phyloP scores from a whole-genome alignment of 2,113 vertebrate genomes.

The Brachyistius frenatus region DNA sequence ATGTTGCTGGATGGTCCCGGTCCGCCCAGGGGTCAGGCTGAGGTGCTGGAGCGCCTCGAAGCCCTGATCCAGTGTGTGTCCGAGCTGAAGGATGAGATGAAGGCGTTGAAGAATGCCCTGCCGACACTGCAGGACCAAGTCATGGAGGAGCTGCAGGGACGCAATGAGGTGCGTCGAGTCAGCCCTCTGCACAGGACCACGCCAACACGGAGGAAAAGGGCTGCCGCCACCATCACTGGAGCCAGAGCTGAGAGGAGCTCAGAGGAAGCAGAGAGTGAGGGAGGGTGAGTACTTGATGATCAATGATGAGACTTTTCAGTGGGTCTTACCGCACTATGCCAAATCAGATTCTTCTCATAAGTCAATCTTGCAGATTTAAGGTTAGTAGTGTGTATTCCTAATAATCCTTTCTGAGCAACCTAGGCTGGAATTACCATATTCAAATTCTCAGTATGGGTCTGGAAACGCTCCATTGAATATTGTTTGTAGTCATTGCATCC shows the following conservation, averaged over 20 bases:
- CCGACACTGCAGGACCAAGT: constrained; percentile 89
- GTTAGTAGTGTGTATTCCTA: too few species aligned
- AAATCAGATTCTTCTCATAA: too few species aligned
- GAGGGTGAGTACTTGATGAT: constrained; percentile 88
- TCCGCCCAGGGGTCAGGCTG: constrained; percentile 82
- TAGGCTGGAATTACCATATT: too few species aligned
- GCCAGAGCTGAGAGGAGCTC: constrained; percentile 87
- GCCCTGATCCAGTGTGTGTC: constrained; percentile 89
- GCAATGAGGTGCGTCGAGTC: constrained; percentile 67
- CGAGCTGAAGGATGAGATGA: constrained; percentile 92
- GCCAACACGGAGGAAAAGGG: constrained; percentile 85
- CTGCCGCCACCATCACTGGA: constrained; percentile 39
- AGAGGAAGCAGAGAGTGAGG: constrained; percentile 96
- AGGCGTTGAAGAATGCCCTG: constrained; percentile 88
- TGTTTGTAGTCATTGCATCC: too few species aligned
- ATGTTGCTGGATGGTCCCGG: constrained; percentile 68
- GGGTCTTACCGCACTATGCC: too few species aligned
- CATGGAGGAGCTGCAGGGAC: constrained; percentile 85
- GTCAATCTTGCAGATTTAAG: too few species aligned
- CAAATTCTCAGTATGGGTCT: too few species aligned
- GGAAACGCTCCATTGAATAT: too few species aligned
- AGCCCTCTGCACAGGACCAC: constrained; percentile 86
- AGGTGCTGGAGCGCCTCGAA: constrained; percentile 91
- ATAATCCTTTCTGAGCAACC: too few species aligned
- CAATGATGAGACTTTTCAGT: neutral